Evolutionary conservation across 2,113 vertebrate genomes (phyloP).

Genomic region (Rattus rattus): DNA sequence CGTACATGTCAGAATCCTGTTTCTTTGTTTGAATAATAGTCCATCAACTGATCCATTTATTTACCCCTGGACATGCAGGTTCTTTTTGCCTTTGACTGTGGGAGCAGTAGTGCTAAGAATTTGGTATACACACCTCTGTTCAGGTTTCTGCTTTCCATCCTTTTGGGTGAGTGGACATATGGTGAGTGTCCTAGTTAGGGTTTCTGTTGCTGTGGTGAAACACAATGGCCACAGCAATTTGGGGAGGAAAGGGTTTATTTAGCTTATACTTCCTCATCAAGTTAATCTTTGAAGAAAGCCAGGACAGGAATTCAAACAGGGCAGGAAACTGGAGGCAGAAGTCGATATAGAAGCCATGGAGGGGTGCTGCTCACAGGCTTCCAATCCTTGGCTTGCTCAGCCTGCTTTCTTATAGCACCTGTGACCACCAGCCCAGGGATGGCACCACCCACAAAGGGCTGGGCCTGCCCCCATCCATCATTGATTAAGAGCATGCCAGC

Average conservation of each 20-base stretch:
- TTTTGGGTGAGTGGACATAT: neutral
- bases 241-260: neutral
- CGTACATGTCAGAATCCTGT: neutral
- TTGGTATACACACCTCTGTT: neutral
- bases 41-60: neutral
- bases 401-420: neutral
- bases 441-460: neutral
- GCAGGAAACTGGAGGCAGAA: neutral
- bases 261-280: neutral
- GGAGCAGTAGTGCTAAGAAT: neutral
- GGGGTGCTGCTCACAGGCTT: neutral
- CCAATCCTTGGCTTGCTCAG: neutral
- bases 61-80: neutral
- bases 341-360: neutral
- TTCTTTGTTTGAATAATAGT: constrained; percentile 20
- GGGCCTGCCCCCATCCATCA: neutral
- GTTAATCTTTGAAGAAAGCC: neutral
- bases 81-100: neutral
- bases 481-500: neutral
- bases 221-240: neutral
- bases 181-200: neutral
- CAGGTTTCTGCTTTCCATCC: neutral
- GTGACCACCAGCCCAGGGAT: neutral
- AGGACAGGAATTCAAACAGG: neutral
- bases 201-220: neutral